Percentiles rank a stretch among this genome's conserved stretches.
These are phyloP conservation scores for Hydroisotoma schaefferi DNA, from an alignment of 2,888 invertebrate genomes.

Conservation along the genomic window DNA sequence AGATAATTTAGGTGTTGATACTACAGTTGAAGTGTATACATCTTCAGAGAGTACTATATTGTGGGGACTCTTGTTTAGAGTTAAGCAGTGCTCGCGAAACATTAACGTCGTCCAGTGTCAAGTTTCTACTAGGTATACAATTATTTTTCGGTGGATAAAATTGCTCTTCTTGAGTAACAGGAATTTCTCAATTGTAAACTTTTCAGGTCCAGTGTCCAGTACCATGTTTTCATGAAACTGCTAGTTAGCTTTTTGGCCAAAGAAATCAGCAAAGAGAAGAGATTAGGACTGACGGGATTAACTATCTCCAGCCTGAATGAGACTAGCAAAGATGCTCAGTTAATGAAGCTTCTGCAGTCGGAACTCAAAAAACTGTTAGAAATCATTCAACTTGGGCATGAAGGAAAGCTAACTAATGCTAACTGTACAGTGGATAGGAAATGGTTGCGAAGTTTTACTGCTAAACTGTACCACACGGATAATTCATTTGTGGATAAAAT, in stretches of 20 bases:
- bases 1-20: conserved; percentile 26
- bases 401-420: not conserved
- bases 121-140: conserved; percentile 21
- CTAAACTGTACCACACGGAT: not conserved
- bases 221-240: conserved; percentile 11
- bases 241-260: conserved; percentile 14
- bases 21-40: conserved; percentile 15
- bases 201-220: conserved; percentile 25
- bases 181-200: not conserved
- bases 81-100: conserved; percentile 25
- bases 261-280: conserved; percentile 9
- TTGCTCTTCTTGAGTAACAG: not conserved
- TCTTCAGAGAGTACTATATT: conserved; percentile 14
- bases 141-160: conserved; percentile 4
- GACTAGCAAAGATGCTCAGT: not conserved
- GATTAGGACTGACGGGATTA: conserved; percentile 11
- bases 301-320: not conserved
- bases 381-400: not conserved
- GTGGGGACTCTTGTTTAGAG: conserved; percentile 25
- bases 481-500: not conserved
- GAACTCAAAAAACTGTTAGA: not conserved
- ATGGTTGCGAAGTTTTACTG: not conserved
- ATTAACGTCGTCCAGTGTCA: conserved; percentile 14
- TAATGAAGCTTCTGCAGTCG: not conserved
- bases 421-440: not conserved